Evolutionary conservation across 2,113 vertebrate species (phyloP).

Genomic region (Xiphophorus maculatus): DNA sequence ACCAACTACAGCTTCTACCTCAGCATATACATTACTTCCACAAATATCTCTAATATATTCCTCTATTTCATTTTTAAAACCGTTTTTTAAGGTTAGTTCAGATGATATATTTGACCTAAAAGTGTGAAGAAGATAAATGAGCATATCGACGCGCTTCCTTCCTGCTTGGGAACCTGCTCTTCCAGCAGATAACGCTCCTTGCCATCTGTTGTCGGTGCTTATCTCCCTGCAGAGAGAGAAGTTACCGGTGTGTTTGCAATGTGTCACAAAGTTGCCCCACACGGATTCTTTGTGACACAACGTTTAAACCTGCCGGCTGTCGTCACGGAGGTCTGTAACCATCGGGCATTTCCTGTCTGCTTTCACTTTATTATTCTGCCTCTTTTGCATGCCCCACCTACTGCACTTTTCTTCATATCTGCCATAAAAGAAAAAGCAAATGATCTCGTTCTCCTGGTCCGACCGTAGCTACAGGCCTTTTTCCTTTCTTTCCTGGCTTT

Average conservation of each 20-base stretch:
- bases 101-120: background rate
- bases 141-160: background rate
- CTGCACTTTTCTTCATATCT: slow-evolving; percentile 12
- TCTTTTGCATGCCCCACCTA: slow-evolving; percentile 38
- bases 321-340: slow-evolving; percentile 19
- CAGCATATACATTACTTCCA: background rate
- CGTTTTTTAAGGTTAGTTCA: background rate
- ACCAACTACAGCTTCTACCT: background rate
- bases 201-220: slow-evolving; percentile 25
- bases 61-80: background rate
- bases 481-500: background rate
- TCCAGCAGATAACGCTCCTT: slow-evolving; percentile 30
- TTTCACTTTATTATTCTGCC: slow-evolving; percentile 30
- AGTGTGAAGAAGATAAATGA: background rate
- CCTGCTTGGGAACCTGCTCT: slow-evolving; percentile 39
- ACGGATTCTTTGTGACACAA: slow-evolving; percentile 14
- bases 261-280: slow-evolving; percentile 12
- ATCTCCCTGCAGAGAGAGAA: slow-evolving; percentile 7
- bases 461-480: slow-evolving; percentile 16
- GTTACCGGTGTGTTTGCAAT: slow-evolving; percentile 33
- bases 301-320: slow-evolving; percentile 4
- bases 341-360: slow-evolving; percentile 38
- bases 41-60: background rate
- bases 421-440: slow-evolving; percentile 30
- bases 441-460: slow-evolving; percentile 53